Percentiles rank a stretch among this genome's conserved stretches.
Evolutionary conservation across 2,797 vertebrate species (phyloP).

Genomic region (Chelidonichthys spinosus): DNA sequence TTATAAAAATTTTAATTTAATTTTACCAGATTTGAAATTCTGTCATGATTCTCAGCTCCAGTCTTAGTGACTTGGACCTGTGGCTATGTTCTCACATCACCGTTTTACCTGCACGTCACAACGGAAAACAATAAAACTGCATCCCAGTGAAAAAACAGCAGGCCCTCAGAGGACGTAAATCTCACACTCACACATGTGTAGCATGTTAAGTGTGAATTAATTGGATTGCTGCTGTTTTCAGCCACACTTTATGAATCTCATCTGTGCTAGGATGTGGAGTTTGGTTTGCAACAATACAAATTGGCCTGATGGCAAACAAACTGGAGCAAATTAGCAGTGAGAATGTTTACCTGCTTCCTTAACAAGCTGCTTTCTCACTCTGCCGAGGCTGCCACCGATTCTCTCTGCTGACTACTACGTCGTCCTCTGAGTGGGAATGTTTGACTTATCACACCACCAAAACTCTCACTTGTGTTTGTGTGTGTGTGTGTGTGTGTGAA

Average conservation of each 20-base stretch:
- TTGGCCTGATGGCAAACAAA: slow-evolving; percentile 78
- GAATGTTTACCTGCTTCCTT: slow-evolving; percentile 80
- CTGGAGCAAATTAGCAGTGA: slow-evolving; percentile 71
- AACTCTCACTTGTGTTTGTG: slow-evolving; percentile 1
- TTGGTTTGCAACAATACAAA: slow-evolving; percentile 70
- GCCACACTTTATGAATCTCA: slow-evolving; percentile 76
- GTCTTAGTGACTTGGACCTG: slow-evolving; percentile 1
- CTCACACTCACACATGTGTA: slow-evolving; percentile 37
- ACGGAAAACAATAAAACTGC: slow-evolving; percentile 3
- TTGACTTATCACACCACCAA: slow-evolving; percentile 6
- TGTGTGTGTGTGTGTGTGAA: background rate
- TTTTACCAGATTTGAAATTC: background rate
- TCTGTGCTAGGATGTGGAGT: slow-evolving; percentile 63
- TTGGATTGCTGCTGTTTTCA: slow-evolving; percentile 72
- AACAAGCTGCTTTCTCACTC: slow-evolving; percentile 74
- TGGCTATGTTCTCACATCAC: slow-evolving; percentile 18
- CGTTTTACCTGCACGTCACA: slow-evolving; percentile 19
- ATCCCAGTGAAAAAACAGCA: slow-evolving; percentile 48
- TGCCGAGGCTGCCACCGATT: slow-evolving; percentile 25
- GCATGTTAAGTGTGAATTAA: slow-evolving; percentile 78
- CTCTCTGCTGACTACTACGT: slow-evolving; percentile 48
- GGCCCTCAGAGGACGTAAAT: slow-evolving; percentile 45
- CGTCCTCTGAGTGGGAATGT: slow-evolving; percentile 47
- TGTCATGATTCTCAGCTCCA: background rate
- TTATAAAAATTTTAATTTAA: background rate